Conservation (phyloP, 2,797 vertebrate genomes). For the Orestias chungarensis region DNA sequence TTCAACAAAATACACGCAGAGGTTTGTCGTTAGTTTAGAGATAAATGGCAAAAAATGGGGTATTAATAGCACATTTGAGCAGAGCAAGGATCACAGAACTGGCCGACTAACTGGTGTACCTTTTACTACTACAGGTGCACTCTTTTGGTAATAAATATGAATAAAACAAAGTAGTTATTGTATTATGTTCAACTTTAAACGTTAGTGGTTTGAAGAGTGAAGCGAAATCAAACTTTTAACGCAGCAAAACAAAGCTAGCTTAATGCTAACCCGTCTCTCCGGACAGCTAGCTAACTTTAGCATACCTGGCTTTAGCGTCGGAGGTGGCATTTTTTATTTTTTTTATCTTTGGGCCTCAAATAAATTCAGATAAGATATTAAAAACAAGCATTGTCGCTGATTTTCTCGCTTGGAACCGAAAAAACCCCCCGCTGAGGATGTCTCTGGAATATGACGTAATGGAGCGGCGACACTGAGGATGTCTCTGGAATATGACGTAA, state of each 20-base stretch:
- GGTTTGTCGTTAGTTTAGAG: neutral
- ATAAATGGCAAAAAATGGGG: too few relatives aligned
- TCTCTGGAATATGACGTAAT: too few relatives aligned
- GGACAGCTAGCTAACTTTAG: neutral
- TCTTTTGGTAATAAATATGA: neutral
- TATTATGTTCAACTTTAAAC: neutral
- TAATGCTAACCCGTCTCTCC: neutral
- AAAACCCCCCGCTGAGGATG: too few relatives aligned
- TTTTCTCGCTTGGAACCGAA: too few relatives aligned
- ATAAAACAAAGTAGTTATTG: neutral
- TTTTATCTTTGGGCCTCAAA: slow-evolving; percentile 19
- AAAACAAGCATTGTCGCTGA: neutral
- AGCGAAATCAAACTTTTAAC: neutral
- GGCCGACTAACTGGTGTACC: neutral
- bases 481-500: too few relatives aligned
- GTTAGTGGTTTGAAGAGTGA: too few relatives aligned
- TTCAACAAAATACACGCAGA: neutral
- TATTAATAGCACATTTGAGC: too few relatives aligned
- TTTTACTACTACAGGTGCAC: neutral
- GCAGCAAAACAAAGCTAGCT: neutral
- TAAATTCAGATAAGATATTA: neutral
- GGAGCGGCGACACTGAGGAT: too few relatives aligned
- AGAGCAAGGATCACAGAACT: too few relatives aligned
- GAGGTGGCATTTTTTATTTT: slow-evolving; percentile 41
- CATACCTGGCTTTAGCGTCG: slow-evolving; percentile 48